Conservation (phyloP, 2,888 invertebrate species). For the Lycia hirtaria region DNA sequence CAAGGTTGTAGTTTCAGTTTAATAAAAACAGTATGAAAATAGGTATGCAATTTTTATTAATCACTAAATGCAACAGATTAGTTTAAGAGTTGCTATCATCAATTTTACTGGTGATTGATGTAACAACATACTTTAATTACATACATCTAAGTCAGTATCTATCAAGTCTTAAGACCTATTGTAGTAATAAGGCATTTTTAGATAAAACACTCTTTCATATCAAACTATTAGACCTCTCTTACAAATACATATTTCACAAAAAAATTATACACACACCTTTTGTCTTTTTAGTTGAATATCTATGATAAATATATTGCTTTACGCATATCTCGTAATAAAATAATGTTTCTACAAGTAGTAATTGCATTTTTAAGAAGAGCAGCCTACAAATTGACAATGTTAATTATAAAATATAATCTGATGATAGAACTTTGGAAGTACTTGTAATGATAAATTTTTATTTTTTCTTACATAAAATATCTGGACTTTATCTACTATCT, state of each 20-base stretch:
- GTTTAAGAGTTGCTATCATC: slow-evolving; percentile 76
- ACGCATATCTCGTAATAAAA: slow-evolving; percentile 65
- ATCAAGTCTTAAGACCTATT: slow-evolving; percentile 82
- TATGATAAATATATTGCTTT: slow-evolving; percentile 75
- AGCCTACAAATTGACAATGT: slow-evolving; percentile 77
- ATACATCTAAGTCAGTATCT: slow-evolving; percentile 82
- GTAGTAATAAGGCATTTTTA: slow-evolving; percentile 85
- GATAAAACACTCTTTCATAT: slow-evolving; percentile 82
- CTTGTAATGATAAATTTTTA: slow-evolving; percentile 20
- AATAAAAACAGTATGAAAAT: slow-evolving; percentile 68
- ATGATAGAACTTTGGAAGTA: slow-evolving; percentile 36
- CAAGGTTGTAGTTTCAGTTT: slow-evolving; percentile 3
- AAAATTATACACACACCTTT: slow-evolving; percentile 71
- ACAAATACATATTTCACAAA: slow-evolving; percentile 62
- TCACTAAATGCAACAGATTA: slow-evolving; percentile 85
- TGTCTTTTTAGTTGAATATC: slow-evolving; percentile 62
- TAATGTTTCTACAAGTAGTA: slow-evolving; percentile 65
- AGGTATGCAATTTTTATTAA: slow-evolving; percentile 84
- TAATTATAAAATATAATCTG: slow-evolving; percentile 43
- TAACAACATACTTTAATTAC: slow-evolving; percentile 67
- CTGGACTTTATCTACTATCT: slow-evolving; percentile 20
- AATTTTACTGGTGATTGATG: slow-evolving; percentile 65
- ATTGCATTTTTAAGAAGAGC: slow-evolving; percentile 73
- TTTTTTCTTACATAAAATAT: slow-evolving; percentile 8
- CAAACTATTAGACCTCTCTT: slow-evolving; percentile 82